Base-by-base conservation (phyloP, 2,888 invertebrate species). In the Balanococcus diminutus region DNA sequence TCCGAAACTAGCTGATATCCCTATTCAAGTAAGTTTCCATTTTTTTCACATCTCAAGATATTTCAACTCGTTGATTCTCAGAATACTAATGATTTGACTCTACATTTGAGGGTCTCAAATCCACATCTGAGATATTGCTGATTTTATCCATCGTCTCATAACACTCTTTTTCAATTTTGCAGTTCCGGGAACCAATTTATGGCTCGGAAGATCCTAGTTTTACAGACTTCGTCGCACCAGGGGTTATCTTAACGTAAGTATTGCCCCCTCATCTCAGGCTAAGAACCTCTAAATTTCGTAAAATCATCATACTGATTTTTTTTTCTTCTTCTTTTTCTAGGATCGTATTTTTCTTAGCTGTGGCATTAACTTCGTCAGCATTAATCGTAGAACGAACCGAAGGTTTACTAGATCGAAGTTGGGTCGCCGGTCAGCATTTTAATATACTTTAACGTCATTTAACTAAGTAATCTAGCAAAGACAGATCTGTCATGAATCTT, bases 171-270 rank as follows among this genome's bases (percentile, higher is more conserved):
- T 90, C 89, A 16, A 81, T 87, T 87, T 87, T 88, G 5, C 87
- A 96, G 91, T 96, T 96, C 91, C 94, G 94, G 89, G 93, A 95
- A 87, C 96, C 97, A 67, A 95, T 97, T 89, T 97, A 96, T 90
- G 97, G 96, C 84, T 94, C 94, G 86, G 95, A 93, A 90, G 94
- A 96, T 89, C 97, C 98, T 2, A 96, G 96, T 16, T 98, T 98
- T 89, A 97, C 97, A 0, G 97, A 98, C 90, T 98, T 98, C 90
- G 98, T 98, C 87, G 98, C 98, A 16, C 98, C 98, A 72, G 98
- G 98, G 88, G 96, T 98, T 87, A 97, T 98, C 89, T 91, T 98
- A 88, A 96, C 96, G 96, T 96, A 90, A 93, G 94, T 92, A 25
- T 56, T 19, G 3, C 14, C 14, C 19, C 61, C 32, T 19, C 9